Evolutionary conservation across 2,113 vertebrate genomes (phyloP), one percentile per base, ranked within the genome.

Genomic region (Myanophis thanlyinensis): DNA sequence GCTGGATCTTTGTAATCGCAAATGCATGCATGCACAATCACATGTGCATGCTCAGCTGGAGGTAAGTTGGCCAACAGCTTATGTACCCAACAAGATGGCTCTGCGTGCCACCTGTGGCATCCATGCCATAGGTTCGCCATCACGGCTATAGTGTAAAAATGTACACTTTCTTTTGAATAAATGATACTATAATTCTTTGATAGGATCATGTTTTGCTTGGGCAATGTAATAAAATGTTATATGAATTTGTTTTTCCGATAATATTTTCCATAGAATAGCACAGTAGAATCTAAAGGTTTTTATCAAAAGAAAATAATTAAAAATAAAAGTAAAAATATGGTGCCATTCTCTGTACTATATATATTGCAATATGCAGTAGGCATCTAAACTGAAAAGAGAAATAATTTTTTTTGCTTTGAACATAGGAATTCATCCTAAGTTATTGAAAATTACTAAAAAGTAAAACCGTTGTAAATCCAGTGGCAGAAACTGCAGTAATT

Each of bases 301-400:
- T 54, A 48, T 89, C 44, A 92, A 51, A 84, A 62, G 59, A 89
- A 92, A 92, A 44, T 67, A 44, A 30, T 73, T 53, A 88, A 88
- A 52, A 80, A 40, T 23, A 88, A 88, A 88, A 88, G 9, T 80
- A 51, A 53, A 80, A 88, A 46, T 51, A 27, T 53, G 40, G 47
- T 56, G n/a, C 35, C 44, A 47, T 54, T 47, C 44, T 89, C 47
- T 46, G 51, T 44, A 44, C 20, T 52, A 89, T 73, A 46, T 73
- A 46, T 92, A 48, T 56, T 56, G 11, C 20, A 54, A 44, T 18
- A 44, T 80, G 25, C 54, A 51, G 9, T 30, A 4, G 86, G 5
- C 44, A 87, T 40, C 1, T 92, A 56, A 93, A 46, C 9, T 25
- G 91, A 87, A 59, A 93, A 91, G 91, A 85, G 4, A 67, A 85